phyloP scores from a whole-genome alignment of 2,797 vertebrate species.

The Diplodus sargus region DNA sequence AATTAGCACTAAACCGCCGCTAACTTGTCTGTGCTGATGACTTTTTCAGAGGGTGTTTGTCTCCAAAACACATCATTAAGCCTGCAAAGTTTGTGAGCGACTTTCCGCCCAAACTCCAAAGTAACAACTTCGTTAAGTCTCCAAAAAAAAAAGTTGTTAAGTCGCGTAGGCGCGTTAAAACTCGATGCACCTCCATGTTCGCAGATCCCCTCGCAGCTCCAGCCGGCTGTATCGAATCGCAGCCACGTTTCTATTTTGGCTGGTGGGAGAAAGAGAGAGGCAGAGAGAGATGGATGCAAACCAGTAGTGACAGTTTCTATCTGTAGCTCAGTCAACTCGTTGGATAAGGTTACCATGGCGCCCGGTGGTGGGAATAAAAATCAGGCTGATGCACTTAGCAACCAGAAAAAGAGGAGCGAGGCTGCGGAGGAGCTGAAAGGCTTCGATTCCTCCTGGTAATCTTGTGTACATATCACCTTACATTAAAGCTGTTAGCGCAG shows the following conservation, averaged over 20 bases:
- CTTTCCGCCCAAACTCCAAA: constrained; percentile 26
- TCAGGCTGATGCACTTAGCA: constrained; percentile 74
- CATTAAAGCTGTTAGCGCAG: constrained; percentile 28
- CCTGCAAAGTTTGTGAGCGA: not conserved
- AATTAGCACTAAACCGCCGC: not conserved
- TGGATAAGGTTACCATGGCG: constrained; percentile 83
- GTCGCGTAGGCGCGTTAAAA: constrained; percentile 38
- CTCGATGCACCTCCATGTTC: constrained; percentile 21
- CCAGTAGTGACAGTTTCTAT: constrained; percentile 78
- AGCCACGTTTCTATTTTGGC: constrained; percentile 54
- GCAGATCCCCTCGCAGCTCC: constrained; percentile 22
- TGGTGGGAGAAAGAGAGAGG: constrained; percentile 19
- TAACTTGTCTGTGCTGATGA: constrained; percentile 13
- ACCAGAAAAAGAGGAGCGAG: constrained; percentile 60
- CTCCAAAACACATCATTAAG: constrained; percentile 16
- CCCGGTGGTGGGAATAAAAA: constrained; percentile 72
- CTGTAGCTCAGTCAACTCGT: constrained; percentile 72
- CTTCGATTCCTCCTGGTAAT: constrained; percentile 54
- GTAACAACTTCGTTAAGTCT: constrained; percentile 49
- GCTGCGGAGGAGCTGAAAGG: constrained; percentile 48
- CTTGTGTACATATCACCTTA: constrained; percentile 38
- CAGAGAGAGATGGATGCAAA: constrained; percentile 59
- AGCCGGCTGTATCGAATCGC: constrained; percentile 35
- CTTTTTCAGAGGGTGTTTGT: constrained; percentile 12
- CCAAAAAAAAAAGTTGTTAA: constrained; percentile 26